Evolutionary conservation across 2,113 vertebrate species (phyloP).

Genomic region (Caloenas nicobarica): DNA sequence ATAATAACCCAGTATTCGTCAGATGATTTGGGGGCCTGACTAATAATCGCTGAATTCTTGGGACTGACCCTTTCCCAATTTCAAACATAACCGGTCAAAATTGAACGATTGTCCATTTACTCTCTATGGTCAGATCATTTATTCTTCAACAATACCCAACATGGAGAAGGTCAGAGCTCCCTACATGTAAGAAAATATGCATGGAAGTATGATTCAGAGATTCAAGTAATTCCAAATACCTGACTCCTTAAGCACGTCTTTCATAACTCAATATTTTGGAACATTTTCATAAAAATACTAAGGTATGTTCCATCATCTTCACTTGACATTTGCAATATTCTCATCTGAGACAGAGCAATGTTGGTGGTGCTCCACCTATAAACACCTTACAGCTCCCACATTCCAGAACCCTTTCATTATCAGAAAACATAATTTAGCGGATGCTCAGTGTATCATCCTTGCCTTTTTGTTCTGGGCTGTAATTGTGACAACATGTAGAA

Average conservation of each 20-base stretch:
- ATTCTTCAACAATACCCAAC: not conserved
- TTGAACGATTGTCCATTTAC: not conserved
- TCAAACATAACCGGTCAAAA: not conserved
- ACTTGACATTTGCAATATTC: constrained; percentile 16
- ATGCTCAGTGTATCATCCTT: not conserved
- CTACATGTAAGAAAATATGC: not conserved
- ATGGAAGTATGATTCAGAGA: not conserved
- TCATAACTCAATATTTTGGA: constrained; percentile 15
- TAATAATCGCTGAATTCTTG: not conserved
- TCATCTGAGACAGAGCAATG: constrained; percentile 19
- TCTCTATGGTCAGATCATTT: not conserved
- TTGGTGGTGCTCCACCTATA: not conserved
- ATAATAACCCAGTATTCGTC: not conserved
- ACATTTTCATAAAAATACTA: not conserved
- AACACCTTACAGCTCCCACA: not conserved
- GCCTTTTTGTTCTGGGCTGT: constrained; percentile 50
- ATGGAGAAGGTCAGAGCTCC: not conserved
- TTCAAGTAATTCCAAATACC: not conserved
- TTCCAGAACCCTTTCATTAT: constrained; percentile 43
- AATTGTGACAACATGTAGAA: constrained; percentile 30
- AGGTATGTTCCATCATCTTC: not conserved
- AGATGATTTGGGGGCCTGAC: not conserved
- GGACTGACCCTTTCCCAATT: not conserved
- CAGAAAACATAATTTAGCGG: constrained; percentile 60
- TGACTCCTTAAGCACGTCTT: not conserved